phyloP scores from a whole-genome alignment of 2,113 vertebrate genomes.

The Oreochromis spilurus region DNA sequence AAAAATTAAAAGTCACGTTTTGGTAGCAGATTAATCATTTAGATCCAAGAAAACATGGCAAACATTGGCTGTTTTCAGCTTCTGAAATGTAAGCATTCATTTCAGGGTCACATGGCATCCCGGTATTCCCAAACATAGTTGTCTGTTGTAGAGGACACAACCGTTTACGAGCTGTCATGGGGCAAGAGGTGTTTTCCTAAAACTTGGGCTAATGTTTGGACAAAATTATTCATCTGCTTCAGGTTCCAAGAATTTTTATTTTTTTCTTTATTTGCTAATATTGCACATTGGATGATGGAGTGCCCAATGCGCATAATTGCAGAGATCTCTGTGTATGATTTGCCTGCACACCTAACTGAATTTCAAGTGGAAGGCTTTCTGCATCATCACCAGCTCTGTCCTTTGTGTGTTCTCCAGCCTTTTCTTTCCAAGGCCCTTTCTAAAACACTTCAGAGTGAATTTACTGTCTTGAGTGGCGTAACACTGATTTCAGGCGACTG shows the following conservation, averaged over 20 bases:
- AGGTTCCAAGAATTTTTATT: neutral
- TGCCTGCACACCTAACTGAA: neutral
- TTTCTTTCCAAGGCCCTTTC: neutral
- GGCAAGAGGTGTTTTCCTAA: neutral
- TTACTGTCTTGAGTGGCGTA: neutral
- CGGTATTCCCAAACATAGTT: no score
- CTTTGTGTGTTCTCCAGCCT: neutral
- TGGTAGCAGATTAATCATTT: neutral
- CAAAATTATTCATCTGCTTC: neutral
- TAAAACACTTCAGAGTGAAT: constrained; percentile 1
- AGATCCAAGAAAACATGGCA: neutral
- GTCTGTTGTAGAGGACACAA: no score
- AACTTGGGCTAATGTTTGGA: neutral
- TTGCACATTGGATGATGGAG: neutral
- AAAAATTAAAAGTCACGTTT: neutral
- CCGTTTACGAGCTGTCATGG: no score
- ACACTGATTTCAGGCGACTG: constrained; percentile 40
- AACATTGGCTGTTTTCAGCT: neutral
- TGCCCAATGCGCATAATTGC: neutral
- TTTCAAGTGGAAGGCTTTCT: neutral
- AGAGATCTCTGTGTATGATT: neutral
- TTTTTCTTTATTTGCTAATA: neutral
- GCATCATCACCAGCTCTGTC: neutral
- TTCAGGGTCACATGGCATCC: neutral
- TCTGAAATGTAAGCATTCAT: neutral